Evolutionary conservation across 2,113 vertebrate species (phyloP).

Genomic region (Mystacornis crossleyi): DNA sequence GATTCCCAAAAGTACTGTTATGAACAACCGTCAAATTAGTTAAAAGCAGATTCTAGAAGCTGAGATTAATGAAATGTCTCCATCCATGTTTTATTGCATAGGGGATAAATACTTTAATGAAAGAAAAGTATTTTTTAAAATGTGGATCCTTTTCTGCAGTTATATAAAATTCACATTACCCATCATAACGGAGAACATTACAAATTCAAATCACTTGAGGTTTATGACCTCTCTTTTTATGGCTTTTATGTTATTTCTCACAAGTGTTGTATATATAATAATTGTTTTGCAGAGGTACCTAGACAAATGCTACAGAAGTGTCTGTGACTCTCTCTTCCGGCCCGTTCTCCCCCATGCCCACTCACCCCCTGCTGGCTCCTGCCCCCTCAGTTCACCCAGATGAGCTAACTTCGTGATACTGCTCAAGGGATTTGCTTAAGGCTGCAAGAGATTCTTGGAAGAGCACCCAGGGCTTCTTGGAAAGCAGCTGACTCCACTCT

Average conservation of each 20-base stretch:
- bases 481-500: not conserved
- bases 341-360: rapidly evolving
- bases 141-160: not conserved
- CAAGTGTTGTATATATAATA: not conserved
- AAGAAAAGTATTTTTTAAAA: not conserved
- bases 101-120: not conserved
- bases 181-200: not conserved
- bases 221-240: not conserved
- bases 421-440: not conserved
- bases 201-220: not conserved
- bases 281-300: not conserved
- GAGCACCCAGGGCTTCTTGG: not conserved
- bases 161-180: not conserved
- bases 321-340: not conserved
- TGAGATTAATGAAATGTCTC: not conserved
- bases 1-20: not conserved
- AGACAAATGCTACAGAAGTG: not conserved
- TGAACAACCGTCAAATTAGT: not conserved
- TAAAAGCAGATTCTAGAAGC: not conserved
- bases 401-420: not conserved
- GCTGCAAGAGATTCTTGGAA: not conserved
- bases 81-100: not conserved
- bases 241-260: not conserved
- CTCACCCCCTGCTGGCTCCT: not conserved
- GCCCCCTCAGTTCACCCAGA: not conserved